Base-by-base conservation (phyloP, 2,888 invertebrate species). In the Arenicola marina region DNA sequence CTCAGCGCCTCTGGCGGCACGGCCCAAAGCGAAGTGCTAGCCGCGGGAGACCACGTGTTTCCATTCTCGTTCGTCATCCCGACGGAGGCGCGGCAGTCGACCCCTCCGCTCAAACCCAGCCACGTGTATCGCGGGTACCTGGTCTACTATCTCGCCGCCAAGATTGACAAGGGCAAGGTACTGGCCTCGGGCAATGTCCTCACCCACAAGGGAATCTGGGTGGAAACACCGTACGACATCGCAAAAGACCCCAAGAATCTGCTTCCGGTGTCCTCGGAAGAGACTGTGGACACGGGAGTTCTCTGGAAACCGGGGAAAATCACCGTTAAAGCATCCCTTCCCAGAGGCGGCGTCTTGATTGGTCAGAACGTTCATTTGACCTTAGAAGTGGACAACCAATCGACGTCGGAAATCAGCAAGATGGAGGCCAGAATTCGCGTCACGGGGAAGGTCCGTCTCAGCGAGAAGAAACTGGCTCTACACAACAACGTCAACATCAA, bases 171-270 rank as follows among this genome's bases (percentile, higher is more conserved):
- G 24, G 48, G 48, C 15, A 48, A 48, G 26, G 7, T 11, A 7
- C 7, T 48, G 15, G 48, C n/a, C 15, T 18, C 15, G 24, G 48
- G 48, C 26, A 48, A 24, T 48, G 24, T 48, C 26, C 15, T 48
- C 48, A 48, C 48, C 15, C 48, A 48, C 48, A 48, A 48, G 26
- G 48, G 48, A 11, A 11, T 48, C n/a, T 48, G 48, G 48, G 26
- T 48, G 15, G 24, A 24, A 24, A 48, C 7, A 48, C n/a, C 7
- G 26, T 11, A 18, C 7, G 48, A 48, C 24, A 48, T 48, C 26
- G 48, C 48, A 7, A 11, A 11, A 11, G 48, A 48, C 15, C 15
- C 15, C 7, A 48, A 24, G 15, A 48, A 48, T 24, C 7, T 48
- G 48, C n/a, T 18, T 7, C 48, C 48, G 24, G 48, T 48, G 18